Conservation (phyloP, 2,113 vertebrate genomes). For the Eurystomus gularis region DNA sequence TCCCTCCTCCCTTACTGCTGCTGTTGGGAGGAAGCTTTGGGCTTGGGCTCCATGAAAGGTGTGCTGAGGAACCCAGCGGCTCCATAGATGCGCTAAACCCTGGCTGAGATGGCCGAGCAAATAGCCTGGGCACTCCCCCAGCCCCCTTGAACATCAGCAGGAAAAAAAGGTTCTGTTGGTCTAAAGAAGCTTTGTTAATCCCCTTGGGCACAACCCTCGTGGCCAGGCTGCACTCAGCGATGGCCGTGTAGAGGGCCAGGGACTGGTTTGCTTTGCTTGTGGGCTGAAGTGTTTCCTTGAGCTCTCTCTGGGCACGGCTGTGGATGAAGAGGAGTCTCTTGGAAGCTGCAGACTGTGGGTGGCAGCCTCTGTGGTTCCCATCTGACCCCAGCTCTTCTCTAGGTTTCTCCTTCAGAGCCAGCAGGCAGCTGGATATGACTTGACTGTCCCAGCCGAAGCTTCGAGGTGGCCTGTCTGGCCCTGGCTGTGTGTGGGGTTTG, state of each 20-base stretch:
- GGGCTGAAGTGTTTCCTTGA: neutral
- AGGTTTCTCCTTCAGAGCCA: neutral
- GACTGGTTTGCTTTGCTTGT: neutral
- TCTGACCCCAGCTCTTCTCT: neutral
- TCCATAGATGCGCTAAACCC: neutral
- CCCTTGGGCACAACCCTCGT: neutral
- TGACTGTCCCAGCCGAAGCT: neutral
- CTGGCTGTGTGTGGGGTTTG: neutral
- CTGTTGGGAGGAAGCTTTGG: neutral
- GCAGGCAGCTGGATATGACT: neutral
- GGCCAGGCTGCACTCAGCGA: neutral
- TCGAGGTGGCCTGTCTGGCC: neutral
- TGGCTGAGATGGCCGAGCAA: neutral
- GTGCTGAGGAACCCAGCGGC: neutral
- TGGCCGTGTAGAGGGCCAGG: neutral
- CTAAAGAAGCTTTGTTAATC: neutral
- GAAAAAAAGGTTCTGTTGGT: neutral
- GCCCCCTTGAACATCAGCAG: accelerated
- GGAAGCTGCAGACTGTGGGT: neutral
- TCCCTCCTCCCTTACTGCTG: neutral
- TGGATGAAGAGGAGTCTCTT: neutral
- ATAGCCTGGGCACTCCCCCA: neutral
- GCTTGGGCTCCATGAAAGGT: neutral
- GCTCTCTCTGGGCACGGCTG: accelerated
- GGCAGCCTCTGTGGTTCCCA: accelerated